Base-by-base conservation (phyloP, 2,888 invertebrate genomes). In the Drosophila macrospina region DNA sequence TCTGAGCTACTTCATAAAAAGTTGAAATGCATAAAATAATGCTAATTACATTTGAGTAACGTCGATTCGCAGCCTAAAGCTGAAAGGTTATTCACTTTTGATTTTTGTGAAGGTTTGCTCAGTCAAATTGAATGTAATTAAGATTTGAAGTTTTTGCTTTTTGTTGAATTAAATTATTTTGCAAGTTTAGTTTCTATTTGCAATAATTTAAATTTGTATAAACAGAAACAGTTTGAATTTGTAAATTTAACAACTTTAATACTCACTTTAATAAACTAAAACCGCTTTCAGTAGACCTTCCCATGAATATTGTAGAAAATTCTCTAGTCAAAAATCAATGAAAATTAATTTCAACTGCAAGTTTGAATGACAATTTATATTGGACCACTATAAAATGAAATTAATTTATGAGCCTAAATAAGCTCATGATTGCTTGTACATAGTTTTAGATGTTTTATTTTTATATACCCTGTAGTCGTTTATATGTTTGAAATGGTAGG, bases 41-140 rank as follows among this genome's bases (percentile, higher is more conserved):
- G 52, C 36, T 63, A 70, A 69, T 54, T 63, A 39, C 16, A 28
- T 50, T 66, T 55, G 41, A 51, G 26, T 26, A 26, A 13, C 1
- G 37, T 37, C 36, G 36, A 50, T 15, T 37, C 15, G 5, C 45
- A 15, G 28, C 6, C 15, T 13, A 6, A 51, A 67, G 16, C 24
- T 20, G 24, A 26, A 51, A 61, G 39, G 52, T 37, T 16, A 32
- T 37, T 16, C 11, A 39, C 32, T 28, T 26, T 45, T 5, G 30
- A 52, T 26, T 32, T 5, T 30, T 13, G 2, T 13, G 36, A 28
- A 36, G 24, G 48, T 48, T 44, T 44, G 26, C 5, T 20, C 26
- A 15, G 15, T n/a, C 36, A 45, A 36, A 45, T n/a, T 42, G 4
- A 32, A 11, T 42, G 24, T 6, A 37, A 50, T 50, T 24, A 13